Evolutionary conservation across 2,888 invertebrate species (phyloP).

Genomic region (Drosophila colorata): DNA sequence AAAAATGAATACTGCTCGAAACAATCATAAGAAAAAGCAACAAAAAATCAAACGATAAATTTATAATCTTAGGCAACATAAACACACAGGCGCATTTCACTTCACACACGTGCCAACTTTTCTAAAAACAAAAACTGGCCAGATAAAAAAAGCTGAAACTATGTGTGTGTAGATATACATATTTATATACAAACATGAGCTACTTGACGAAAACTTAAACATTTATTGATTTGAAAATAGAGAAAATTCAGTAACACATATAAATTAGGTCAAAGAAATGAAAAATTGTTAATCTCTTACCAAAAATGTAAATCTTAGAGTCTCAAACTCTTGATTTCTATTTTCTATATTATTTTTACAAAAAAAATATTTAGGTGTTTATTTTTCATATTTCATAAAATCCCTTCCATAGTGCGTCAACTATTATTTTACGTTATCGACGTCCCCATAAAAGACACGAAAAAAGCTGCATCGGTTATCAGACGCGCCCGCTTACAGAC

Average conservation of each 20-base stretch:
- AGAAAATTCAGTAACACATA: not conserved
- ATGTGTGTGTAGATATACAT: not conserved
- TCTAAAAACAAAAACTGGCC: constrained; percentile 26
- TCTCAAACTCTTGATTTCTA: not conserved
- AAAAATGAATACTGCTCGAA: constrained; percentile 16
- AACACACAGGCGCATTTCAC: constrained; percentile 26
- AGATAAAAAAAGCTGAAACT: constrained; percentile 13
- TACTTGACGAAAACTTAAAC: not conserved
- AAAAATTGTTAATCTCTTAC: not conserved
- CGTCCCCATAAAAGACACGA: constrained; percentile 31
- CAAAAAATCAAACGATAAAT: constrained; percentile 34
- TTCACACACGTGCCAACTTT: constrained; percentile 11
- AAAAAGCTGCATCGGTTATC: constrained; percentile 48
- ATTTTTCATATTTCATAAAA: constrained; percentile 24
- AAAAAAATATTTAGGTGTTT: not conserved
- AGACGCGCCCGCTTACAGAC: constrained; percentile 34
- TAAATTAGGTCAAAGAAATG: not conserved
- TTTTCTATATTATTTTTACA: not conserved
- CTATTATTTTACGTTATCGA: constrained; percentile 36
- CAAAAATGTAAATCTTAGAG: not conserved
- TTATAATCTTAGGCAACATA: constrained; percentile 37
- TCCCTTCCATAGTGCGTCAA: constrained; percentile 18
- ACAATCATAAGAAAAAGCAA: constrained; percentile 18
- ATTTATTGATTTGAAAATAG: not conserved
- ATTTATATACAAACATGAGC: not conserved